Conservation (phyloP, 2,888 invertebrate species). For the Pachymerium ferrugineum region DNA sequence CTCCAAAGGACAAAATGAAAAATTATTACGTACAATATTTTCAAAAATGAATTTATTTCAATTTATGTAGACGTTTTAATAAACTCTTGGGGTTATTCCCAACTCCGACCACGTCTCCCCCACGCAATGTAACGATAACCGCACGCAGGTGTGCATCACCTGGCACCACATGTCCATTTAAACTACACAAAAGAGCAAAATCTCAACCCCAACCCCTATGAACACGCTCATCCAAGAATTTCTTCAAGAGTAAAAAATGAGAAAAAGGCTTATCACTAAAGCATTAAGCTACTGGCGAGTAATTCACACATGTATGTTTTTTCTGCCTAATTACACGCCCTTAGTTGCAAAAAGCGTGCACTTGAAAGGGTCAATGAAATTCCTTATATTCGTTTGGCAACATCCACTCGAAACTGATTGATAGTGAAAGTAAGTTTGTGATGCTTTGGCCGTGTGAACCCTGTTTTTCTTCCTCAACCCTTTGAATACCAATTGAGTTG, state of each 20-base stretch:
- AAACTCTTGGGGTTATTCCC: too few species aligned
- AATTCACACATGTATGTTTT: background rate
- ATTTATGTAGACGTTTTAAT: too few species aligned
- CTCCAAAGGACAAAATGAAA: too few species aligned
- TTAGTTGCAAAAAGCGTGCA: background rate
- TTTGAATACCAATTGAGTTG: background rate
- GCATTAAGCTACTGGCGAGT: background rate
- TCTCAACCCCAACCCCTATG: background rate
- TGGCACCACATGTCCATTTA: background rate
- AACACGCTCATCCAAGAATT: too few species aligned
- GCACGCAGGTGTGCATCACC: background rate
- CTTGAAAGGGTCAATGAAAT: background rate
- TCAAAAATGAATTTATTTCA: too few species aligned
- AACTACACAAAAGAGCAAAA: too few species aligned
- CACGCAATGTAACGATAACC: too few species aligned
- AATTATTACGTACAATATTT: too few species aligned
- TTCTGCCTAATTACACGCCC: background rate
- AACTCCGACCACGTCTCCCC: too few species aligned
- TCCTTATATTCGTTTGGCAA: background rate
- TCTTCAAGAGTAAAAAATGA: too few species aligned
- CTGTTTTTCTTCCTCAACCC: background rate
- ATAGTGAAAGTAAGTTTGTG: constrained; percentile 7
- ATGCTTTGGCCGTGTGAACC: constrained; percentile 4
- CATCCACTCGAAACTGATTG: background rate
- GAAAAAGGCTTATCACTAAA: background rate